Base-by-base conservation (phyloP, 2,113 vertebrate species). In the Romanogobio albipinnatus region DNA sequence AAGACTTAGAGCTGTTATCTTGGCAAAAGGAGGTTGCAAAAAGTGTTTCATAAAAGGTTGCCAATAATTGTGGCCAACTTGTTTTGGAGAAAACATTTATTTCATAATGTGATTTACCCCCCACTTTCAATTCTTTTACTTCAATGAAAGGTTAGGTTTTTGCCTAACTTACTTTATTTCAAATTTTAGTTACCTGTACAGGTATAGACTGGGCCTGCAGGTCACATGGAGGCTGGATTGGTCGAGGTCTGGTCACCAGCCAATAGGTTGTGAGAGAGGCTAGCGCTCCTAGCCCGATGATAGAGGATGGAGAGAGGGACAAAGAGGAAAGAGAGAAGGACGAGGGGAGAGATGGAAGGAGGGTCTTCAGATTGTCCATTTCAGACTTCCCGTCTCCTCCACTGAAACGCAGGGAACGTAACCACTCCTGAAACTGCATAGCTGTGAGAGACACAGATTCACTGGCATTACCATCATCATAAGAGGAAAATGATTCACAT, bases 401-500 rank as follows among this genome's bases (percentile, higher is more conserved):
- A 33, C 87, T 62, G 85, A 91, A 84, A 56, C 89, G 84, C 73
- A 95, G 89, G 26, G 91, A 93, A 47, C 88, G 86, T 68, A 95
- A 88, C 94, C 94, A 95, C 89, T 94, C 94, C 90, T 91, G 93
- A 81, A 95, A 88, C 91, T 93, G 93, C 95, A 95, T 95, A 53
- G 66, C 94, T 94, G 83, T n/a, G 4, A 61, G 59, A 78, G 58
- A 74, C 13, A 83, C 8, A 84, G 86, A 43, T 51, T n/a, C 4
- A 11, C 66, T 24, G 43, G 22, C 70, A 73, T 73, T 11, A 47
- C 1, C 19, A 47, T 73, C 39, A 13, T 45, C 85, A n/a, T 70
- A 24, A 53, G 49, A 76, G 33, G 9, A 33, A 9, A 39, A 70
- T 19, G 9, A 15, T n/a, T 71, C 66, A 70, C 36, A 70, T 17